Percentiles rank a stretch among this genome's conserved stretches.
Conservation (phyloP, 2,888 invertebrate species). For the Cheilosia vernalis region DNA sequence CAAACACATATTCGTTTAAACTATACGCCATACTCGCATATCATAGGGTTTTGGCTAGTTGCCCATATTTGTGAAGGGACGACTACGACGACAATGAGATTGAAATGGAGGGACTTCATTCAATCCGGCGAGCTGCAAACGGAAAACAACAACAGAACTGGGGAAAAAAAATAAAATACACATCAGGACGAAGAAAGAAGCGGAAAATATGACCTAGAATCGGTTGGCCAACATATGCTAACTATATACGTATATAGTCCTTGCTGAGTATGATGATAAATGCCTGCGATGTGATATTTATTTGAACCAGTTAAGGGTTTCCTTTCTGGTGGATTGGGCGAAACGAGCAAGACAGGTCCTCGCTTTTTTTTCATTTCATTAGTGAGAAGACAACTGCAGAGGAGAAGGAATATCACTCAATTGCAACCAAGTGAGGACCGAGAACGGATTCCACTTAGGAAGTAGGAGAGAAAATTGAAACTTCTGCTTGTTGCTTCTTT, state of each 20-base stretch:
- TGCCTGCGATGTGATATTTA: constrained; percentile 46
- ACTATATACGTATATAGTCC: neutral
- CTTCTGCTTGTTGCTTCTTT: constrained; percentile 61
- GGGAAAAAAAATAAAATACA: neutral
- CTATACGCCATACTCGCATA: constrained; percentile 36
- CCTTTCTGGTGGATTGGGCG: constrained; percentile 29
- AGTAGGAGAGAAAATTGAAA: neutral
- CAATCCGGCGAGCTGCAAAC: constrained; percentile 33
- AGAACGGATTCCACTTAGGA: constrained; percentile 1
- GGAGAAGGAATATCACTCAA: constrained; percentile 27
- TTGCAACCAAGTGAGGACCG: constrained; percentile 15
- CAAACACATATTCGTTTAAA: constrained; percentile 48
- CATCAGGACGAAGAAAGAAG: constrained; percentile 56
- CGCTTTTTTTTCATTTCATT: constrained; percentile 31
- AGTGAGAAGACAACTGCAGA: constrained; percentile 37
- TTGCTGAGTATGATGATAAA: constrained; percentile 35
- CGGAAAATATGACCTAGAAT: constrained; percentile 73
- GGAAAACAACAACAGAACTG: constrained; percentile 17
- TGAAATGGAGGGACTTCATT: constrained; percentile 57
- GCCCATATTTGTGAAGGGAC: constrained; percentile 60
- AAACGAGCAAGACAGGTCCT: constrained; percentile 26
- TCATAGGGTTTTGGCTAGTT: constrained; percentile 71
- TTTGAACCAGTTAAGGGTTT: constrained; percentile 70
- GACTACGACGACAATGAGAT: constrained; percentile 32
- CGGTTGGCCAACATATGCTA: constrained; percentile 35